These are phyloP conservation scores for Pao palembangensis DNA, from an alignment of 2,113 vertebrate genomes.

Conservation along the genomic window DNA sequence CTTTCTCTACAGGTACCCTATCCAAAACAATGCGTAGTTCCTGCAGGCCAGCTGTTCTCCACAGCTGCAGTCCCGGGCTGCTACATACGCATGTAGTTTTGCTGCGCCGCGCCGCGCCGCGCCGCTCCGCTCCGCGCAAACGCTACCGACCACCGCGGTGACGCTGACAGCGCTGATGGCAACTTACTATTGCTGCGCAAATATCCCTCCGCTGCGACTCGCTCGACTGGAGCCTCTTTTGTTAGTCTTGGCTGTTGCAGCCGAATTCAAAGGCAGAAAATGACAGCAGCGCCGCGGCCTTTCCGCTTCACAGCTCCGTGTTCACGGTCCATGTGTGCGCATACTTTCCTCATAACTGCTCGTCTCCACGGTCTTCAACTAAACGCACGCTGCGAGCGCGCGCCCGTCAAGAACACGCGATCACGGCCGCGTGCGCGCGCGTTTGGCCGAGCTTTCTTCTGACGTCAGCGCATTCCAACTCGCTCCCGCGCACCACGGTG, in stretches of 20 bases:
- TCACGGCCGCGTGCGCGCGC: not conserved
- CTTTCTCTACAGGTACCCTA: not conserved
- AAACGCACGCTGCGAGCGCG: not conserved
- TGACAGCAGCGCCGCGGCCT: not conserved
- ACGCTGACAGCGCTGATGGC: constrained; percentile 9
- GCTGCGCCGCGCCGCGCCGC: constrained; percentile 4
- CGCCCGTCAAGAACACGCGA: not conserved
- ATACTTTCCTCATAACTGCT: constrained; percentile 30
- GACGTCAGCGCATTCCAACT: constrained; percentile 75
- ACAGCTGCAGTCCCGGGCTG: constrained; percentile 53
- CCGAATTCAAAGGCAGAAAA: not conserved
- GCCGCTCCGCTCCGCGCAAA: not conserved
- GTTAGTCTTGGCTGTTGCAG: not conserved
- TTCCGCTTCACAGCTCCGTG: constrained; percentile 15
- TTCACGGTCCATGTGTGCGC: constrained; percentile 1
- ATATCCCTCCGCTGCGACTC: constrained; percentile 23
- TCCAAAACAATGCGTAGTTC: not conserved
- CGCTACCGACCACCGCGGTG: constrained; percentile 5
- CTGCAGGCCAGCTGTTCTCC: constrained; percentile 46
- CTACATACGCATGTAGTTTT: constrained; percentile 26
- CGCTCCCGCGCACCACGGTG: constrained; percentile 30
- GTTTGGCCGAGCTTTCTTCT: constrained; percentile 50
- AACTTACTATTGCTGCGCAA: constrained; percentile 58
- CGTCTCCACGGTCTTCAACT: no score
- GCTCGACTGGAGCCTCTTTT: not conserved